Percentiles rank a stretch among this genome's conserved stretches.
Conservation (phyloP, 2,888 invertebrate species). For the Apotomis capreana region DNA sequence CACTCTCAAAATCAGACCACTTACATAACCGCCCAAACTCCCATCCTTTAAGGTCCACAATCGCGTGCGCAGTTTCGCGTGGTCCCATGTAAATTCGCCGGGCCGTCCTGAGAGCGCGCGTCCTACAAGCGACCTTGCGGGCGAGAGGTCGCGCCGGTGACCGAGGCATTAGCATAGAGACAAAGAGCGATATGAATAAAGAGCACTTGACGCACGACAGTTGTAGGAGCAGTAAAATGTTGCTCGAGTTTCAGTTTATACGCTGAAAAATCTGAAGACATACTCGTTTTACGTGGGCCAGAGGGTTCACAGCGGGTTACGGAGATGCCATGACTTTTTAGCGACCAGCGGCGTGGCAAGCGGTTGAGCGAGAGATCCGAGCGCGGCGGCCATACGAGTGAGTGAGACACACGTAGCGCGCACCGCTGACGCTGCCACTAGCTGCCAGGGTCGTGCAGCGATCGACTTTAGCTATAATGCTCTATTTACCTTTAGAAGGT, state of each 20-base stretch:
- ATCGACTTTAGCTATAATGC: no score
- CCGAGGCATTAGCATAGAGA: constrained; percentile 41
- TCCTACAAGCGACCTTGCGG: constrained; percentile 43
- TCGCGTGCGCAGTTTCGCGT: constrained; percentile 9
- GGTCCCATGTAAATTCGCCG: constrained; percentile 37
- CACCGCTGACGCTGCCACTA: no score
- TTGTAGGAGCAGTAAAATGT: constrained; percentile 27
- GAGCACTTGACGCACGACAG: constrained; percentile 42
- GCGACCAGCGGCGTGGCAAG: no score
- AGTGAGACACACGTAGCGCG: no score
- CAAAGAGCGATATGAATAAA: constrained; percentile 42
- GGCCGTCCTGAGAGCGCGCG: constrained; percentile 31
- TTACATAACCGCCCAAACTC: constrained; percentile 26
- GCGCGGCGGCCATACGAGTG: no score
- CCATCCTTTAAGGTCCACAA: constrained; percentile 21
- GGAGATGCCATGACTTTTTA: no score
- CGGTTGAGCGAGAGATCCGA: no score
- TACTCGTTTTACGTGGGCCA: no score
- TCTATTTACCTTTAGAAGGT: no score
- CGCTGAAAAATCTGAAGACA: not conserved
- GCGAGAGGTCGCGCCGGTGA: constrained; percentile 42
- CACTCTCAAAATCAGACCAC: constrained; percentile 7
- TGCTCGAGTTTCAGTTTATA: constrained; percentile 25
- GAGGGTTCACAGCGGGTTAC: no score
- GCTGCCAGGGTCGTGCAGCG: no score